Conservation (phyloP, 1,140 invertebrate genomes). For the Nasonia vitripennis region DNA sequence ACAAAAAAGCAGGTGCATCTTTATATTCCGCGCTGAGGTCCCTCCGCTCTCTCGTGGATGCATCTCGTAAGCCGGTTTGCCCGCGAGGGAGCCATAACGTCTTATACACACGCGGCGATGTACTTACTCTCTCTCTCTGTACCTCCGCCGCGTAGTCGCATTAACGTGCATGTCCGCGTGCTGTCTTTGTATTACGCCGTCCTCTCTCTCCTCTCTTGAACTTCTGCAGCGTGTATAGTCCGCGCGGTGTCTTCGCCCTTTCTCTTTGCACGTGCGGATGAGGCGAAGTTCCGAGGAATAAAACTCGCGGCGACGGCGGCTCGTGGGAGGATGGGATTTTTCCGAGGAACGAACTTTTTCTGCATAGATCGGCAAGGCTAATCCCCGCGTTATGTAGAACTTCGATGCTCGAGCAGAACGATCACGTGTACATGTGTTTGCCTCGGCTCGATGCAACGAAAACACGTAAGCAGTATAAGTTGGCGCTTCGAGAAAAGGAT, state of each 20-base stretch:
- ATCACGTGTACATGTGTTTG: too few relatives aligned
- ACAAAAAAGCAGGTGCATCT: slow-evolving; percentile 61
- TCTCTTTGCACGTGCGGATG: not conserved
- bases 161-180: slow-evolving; percentile 29
- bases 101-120: slow-evolving; percentile 36
- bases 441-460: not conserved
- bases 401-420: not conserved
- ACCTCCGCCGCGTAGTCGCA: not conserved
- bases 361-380: not conserved
- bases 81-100: slow-evolving; percentile 53
- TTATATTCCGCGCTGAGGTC: slow-evolving; percentile 52
- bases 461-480: not conserved
- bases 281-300: too few relatives aligned
- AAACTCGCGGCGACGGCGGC: too few relatives aligned
- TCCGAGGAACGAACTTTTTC: too few relatives aligned
- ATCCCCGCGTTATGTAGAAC: not conserved
- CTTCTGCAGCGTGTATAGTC: not conserved
- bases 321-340: not conserved
- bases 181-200: slow-evolving; percentile 51
- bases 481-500: not conserved
- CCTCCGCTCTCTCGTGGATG: not conserved
- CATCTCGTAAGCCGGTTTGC: slow-evolving; percentile 58
- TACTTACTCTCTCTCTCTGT: not conserved
- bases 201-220: slow-evolving; percentile 2
- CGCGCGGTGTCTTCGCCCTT: not conserved